Evolutionary conservation across 2,113 vertebrate genomes (phyloP).

Genomic region (Melanocharis versteri): DNA sequence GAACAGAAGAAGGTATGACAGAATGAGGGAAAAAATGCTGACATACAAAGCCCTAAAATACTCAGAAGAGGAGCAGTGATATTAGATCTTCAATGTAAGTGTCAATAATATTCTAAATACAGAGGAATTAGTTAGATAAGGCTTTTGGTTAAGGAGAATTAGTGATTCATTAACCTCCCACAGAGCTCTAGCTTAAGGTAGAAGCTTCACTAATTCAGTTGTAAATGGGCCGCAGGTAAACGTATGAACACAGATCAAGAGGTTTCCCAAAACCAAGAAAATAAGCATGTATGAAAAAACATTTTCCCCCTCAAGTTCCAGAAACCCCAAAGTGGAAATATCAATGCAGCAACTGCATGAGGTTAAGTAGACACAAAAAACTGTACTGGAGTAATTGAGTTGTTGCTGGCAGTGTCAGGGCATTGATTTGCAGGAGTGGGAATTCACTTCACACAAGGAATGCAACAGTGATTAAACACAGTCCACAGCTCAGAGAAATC

Average conservation of each 20-base stretch:
- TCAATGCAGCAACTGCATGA: not conserved
- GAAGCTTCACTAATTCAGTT: not conserved
- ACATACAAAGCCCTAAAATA: not conserved
- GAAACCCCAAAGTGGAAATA: not conserved
- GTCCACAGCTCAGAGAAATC: not conserved
- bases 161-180: not conserved
- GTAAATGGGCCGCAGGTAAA: not conserved
- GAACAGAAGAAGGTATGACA: not conserved
- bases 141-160: not conserved
- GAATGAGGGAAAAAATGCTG: not conserved
- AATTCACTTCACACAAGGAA: not conserved
- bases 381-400: not conserved
- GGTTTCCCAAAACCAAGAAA: not conserved
- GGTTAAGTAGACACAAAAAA: not conserved
- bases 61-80: not conserved
- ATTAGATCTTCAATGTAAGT: not conserved
- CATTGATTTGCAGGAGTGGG: not conserved
- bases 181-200: not conserved
- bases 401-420: not conserved
- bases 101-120: not conserved
- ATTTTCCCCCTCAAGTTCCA: not conserved
- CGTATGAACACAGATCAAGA: not conserved
- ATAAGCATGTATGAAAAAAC: not conserved
- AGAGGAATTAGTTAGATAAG: not conserved
- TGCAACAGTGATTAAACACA: not conserved